phyloP scores from a whole-genome alignment of 2,797 vertebrate species.

The Furcifer pardalis region DNA sequence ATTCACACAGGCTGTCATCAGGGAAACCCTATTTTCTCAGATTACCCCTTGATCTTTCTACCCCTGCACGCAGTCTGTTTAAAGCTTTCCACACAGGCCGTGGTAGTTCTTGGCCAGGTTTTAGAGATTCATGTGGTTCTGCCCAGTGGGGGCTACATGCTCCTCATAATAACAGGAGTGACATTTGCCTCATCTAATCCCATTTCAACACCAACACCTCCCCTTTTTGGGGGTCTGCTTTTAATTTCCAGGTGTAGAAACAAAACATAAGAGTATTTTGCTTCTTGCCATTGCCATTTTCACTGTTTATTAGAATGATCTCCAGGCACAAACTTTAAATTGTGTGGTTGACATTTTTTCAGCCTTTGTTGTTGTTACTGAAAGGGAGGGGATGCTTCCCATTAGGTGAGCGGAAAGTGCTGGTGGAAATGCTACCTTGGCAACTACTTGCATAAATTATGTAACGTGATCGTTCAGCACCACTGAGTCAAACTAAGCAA shows the following conservation, averaged over 20 bases:
- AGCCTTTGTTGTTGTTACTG: slow-evolving; percentile 68
- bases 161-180: background rate
- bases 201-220: background rate
- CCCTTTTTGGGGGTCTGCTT: background rate
- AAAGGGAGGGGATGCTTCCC: background rate
- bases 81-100: no score
- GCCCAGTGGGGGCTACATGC: no score
- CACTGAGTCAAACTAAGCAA: no score
- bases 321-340: slow-evolving; percentile 63
- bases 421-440: slow-evolving; percentile 11
- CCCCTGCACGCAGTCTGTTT: no score
- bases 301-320: slow-evolving; percentile 49
- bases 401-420: slow-evolving; percentile 26
- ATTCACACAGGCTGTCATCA: no score
- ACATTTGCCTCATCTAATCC: background rate
- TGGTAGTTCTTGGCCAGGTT: no score
- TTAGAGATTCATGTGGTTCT: no score
- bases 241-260: slow-evolving; percentile 42
- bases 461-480: background rate
- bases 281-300: slow-evolving; percentile 27
- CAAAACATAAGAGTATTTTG: background rate
- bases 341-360: slow-evolving; percentile 74
- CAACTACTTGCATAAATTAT: slow-evolving; percentile 17
- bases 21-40: no score
- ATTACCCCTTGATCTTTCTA: no score